Conservation (phyloP, 2,797 vertebrate genomes). For the Helarctos malayanus region DNA sequence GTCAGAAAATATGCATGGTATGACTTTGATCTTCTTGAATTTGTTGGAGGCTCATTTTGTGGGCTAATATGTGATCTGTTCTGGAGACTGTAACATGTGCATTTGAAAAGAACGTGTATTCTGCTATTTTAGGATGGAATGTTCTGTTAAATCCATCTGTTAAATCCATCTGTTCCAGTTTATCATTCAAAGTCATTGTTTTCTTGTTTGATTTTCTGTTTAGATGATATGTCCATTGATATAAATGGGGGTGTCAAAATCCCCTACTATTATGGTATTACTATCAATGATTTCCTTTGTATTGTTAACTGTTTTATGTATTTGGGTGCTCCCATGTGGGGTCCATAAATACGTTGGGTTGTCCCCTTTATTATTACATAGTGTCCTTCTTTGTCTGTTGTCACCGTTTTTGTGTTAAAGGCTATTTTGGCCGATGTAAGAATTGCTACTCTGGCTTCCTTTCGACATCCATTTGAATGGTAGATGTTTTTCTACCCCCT, state of each 20-base stretch:
- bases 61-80: not conserved
- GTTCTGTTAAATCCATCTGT: no score
- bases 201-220: not conserved
- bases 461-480: not conserved
- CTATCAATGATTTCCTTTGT: not conserved
- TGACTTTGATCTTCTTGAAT: not conserved
- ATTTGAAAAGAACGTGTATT: not conserved
- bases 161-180: not conserved
- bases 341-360: not conserved
- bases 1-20: not conserved
- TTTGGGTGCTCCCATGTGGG: not conserved
- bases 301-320: not conserved
- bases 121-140: not conserved
- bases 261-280: not conserved
- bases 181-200: not conserved
- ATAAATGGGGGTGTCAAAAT: not conserved
- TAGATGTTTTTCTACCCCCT: not conserved
- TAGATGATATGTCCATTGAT: not conserved
- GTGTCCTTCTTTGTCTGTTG: not conserved
- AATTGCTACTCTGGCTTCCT: not conserved
- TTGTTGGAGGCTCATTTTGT: not conserved
- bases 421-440: not conserved
- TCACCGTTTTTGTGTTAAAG: not conserved
- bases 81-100: not conserved
- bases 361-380: not conserved